Base-by-base conservation (phyloP, 2,888 invertebrate species). In the Scelioninae gen. 1 region DNA sequence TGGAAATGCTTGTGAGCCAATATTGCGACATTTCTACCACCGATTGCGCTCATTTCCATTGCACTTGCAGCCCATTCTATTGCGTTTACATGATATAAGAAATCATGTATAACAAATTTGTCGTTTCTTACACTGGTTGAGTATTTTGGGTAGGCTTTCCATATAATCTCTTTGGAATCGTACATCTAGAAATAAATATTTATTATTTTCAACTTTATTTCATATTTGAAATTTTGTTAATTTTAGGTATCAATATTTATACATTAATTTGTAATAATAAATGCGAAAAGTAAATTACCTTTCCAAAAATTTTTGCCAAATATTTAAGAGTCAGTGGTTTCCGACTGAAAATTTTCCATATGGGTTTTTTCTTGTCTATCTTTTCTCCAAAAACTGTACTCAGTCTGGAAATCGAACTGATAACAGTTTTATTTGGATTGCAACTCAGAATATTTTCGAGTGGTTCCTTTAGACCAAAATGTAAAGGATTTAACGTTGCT, bases 1-100 rank as follows among this genome's bases (percentile, higher is more conserved):
- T 38, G 56, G 77, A 88, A 91, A 60, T 92, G 88, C 58, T 94
- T 93, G 82, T 92, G 90, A 0, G 93, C 93, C 53, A 95, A 89
- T 62, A 94, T 90, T 9, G 95, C 95, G 31, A 94, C 93, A 91
- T 95, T 95, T 87, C 93, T 93, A 3, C 93, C 95, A 49, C 93
- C 93, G 78, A 95, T 93, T 7, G 93, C 93, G 88, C 94, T 94
- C 94, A 95, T 95, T 92, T 95, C 95, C 94, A 95, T 95, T 0
- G 95, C 95, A 88, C 95, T 95, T 0, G 95, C 95, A 1, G 94
- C 94, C 93, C 94, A 94, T 89, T 95, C 95, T 65, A 95, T 94
- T 5, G 94, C 94, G 92, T 95, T 95, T 0, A 94, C 89, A 86
- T 95, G 93, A 88, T 94, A 95, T 56, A 95, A 86, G 15, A 92